Evolutionary conservation across 2,888 invertebrate genomes (phyloP).

Genomic region (Pasiphila rectangulata): DNA sequence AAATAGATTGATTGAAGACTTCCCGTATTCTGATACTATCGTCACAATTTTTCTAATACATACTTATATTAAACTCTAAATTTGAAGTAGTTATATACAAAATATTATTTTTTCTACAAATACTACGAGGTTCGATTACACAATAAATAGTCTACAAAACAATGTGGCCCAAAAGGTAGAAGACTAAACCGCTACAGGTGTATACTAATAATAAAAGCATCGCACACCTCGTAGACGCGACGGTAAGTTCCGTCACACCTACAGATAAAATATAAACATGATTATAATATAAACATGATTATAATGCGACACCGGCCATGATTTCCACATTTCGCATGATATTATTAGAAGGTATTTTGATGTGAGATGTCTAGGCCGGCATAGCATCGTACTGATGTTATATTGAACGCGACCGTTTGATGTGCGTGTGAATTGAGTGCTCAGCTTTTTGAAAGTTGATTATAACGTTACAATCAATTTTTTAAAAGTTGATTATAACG

Average conservation of each 20-base stretch:
- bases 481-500: too few relatives aligned
- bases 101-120: constrained; percentile 71
- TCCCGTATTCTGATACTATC: constrained; percentile 44
- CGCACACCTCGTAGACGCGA: constrained; percentile 1
- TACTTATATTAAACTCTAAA: constrained; percentile 58
- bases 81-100: constrained; percentile 71
- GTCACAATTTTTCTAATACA: constrained; percentile 39
- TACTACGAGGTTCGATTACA: constrained; percentile 70
- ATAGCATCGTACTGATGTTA: too few relatives aligned
- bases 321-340: not conserved
- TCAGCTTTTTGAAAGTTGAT: too few relatives aligned
- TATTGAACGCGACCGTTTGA: too few relatives aligned
- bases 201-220: constrained; percentile 10
- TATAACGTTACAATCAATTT: too few relatives aligned
- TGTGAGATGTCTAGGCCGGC: not conserved
- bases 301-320: not conserved
- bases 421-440: too few relatives aligned
- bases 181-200: constrained; percentile 40
- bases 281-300: not conserved
- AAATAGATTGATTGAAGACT: constrained; percentile 46
- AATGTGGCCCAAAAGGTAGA: constrained; percentile 62
- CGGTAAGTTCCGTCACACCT: constrained; percentile 4
- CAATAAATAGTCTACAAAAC: constrained; percentile 75
- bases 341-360: not conserved
- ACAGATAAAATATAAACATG: not conserved